These are phyloP conservation scores for Penaeus japonicus DNA, from an alignment of 1,140 invertebrate genomes.

Conservation along the genomic window DNA sequence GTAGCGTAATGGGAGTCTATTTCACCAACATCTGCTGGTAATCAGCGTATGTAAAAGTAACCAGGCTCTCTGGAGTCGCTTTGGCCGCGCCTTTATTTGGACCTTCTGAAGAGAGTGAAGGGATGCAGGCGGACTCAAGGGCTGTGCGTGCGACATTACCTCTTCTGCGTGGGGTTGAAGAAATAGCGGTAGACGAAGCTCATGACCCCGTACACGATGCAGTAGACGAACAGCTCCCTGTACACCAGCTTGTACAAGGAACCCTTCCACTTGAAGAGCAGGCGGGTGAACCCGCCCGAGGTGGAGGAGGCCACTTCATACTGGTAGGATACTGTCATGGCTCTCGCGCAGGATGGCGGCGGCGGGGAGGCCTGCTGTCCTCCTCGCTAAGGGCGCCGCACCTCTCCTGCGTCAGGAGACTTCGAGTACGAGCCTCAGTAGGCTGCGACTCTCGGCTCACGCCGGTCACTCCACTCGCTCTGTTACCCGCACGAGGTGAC, in stretches of 20 bases:
- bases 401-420: neutral
- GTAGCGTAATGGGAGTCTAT: too few species aligned
- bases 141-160: conserved; percentile 63
- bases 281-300: conserved; percentile 74
- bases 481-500: too few species aligned
- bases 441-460: too few species aligned
- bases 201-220: conserved; percentile 70
- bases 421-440: too few species aligned
- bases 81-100: too few species aligned
- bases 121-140: too few species aligned
- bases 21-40: too few species aligned
- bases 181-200: conserved; percentile 73
- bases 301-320: conserved; percentile 77
- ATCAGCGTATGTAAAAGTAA: too few species aligned
- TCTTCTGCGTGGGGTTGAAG: conserved; percentile 70
- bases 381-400: neutral
- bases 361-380: too few species aligned
- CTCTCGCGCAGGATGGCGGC: neutral
- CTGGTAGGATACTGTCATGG: conserved; percentile 80
- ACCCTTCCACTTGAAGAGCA: conserved; percentile 78
- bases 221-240: conserved; percentile 74
- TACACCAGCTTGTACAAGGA: conserved; percentile 81
- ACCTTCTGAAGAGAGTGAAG: too few species aligned
- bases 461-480: too few species aligned
- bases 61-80: too few species aligned